A percentile compares a stretch with the other conserved stretches of the same genome.
Evolutionary conservation across 2,888 invertebrate species (phyloP).

Genomic region (Acholoe squamosa): DNA sequence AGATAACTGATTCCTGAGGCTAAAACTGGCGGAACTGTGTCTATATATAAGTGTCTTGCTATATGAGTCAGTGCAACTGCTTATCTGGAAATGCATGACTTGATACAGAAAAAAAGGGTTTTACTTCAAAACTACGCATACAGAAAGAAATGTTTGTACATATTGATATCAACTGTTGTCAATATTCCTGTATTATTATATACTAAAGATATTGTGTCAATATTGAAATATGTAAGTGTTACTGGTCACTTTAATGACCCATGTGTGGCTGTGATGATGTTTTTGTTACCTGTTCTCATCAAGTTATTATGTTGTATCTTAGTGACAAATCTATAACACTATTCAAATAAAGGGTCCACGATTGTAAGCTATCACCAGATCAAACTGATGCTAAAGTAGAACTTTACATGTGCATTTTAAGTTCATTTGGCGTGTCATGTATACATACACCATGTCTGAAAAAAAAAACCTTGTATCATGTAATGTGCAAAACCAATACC

Average conservation of each 20-base stretch:
- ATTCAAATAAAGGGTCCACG: too few species aligned
- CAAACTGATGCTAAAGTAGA: too few species aligned
- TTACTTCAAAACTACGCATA: neutral
- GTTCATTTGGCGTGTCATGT: neutral
- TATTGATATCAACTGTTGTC: neutral
- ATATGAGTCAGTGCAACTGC: neutral
- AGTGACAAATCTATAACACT: neutral
- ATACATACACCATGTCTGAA: too few species aligned
- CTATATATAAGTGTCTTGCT: neutral
- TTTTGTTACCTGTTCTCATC: constrained; percentile 3
- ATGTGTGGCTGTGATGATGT: constrained; percentile 11
- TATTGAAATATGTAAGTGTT: neutral
- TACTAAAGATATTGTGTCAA: neutral
- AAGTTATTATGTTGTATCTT: constrained; percentile 10
- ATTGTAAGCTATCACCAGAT: too few species aligned
- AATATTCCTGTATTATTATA: neutral
- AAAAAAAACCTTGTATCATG: too few species aligned
- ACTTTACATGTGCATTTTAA: neutral
- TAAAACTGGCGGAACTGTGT: neutral
- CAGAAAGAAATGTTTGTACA: neutral
- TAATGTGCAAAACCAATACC: too few species aligned
- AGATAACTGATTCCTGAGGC: neutral
- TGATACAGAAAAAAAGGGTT: neutral
- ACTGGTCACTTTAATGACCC: neutral
- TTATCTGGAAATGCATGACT: neutral